Evolutionary conservation across 35 echinoderm and acorn worm genomes (phyloP).

Genomic region (Stichopus chloronotus): DNA sequence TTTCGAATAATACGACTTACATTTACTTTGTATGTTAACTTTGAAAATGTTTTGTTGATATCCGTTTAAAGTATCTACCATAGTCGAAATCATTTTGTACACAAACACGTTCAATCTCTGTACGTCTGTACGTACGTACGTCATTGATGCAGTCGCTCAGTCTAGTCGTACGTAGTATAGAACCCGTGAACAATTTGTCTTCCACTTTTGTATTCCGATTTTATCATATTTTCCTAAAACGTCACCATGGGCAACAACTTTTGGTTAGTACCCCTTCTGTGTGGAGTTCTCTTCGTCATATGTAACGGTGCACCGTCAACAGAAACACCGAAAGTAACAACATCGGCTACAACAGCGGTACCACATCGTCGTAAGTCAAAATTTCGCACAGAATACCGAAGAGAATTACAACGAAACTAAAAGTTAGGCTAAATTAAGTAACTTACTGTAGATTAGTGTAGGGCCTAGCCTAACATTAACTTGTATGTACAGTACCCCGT

Average conservation of each 20-base stretch:
- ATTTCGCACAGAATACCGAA: too few relatives aligned
- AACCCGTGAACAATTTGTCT: not conserved
- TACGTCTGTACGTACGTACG: not conserved
- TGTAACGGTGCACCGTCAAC: not conserved
- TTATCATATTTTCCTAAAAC: not conserved
- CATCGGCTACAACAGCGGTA: not conserved
- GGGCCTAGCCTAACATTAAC: too few relatives aligned
- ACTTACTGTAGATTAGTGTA: too few relatives aligned
- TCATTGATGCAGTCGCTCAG: not conserved
- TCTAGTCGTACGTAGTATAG: not conserved
- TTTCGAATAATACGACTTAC: too few relatives aligned
- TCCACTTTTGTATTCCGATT: not conserved
- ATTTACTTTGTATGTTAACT: not conserved
- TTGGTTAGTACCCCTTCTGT: not conserved
- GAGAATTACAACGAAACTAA: too few relatives aligned
- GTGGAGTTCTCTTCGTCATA: not conserved
- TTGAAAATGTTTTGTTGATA: not conserved
- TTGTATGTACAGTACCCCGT: too few relatives aligned
- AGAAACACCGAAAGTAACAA: not conserved
- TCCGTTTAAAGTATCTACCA: not conserved
- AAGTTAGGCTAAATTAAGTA: too few relatives aligned
- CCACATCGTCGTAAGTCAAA: too few relatives aligned
- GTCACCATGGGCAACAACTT: not conserved
- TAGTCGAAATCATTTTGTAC: not conserved
- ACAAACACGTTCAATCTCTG: not conserved